Conservation (phyloP, 2,797 vertebrate species). For the Rhabdophis nuchalis region DNA sequence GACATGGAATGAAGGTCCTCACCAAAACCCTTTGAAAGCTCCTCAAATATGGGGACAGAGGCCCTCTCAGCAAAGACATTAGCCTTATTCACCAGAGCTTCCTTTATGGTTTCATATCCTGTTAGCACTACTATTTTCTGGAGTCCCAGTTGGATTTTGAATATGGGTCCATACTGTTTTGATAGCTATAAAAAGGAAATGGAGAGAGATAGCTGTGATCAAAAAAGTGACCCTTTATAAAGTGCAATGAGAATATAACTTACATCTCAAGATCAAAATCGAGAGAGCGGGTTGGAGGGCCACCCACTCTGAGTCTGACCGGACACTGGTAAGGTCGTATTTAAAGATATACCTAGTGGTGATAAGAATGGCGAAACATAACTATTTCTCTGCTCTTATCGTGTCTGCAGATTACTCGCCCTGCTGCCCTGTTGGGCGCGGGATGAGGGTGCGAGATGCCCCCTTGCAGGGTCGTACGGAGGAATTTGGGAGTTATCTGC, state of each 20-base stretch:
- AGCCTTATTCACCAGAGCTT: constrained; percentile 64
- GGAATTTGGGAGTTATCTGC: no score
- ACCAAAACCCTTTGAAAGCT: constrained; percentile 57
- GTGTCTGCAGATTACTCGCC: no score
- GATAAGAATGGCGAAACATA: no score
- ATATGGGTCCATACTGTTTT: not conserved
- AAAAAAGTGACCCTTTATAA: not conserved
- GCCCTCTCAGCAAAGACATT: constrained; percentile 63
- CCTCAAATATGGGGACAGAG: constrained; percentile 58
- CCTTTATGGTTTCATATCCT: constrained; percentile 67
- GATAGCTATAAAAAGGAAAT: not conserved
- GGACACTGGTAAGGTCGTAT: no score
- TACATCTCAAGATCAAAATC: no score
- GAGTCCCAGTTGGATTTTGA: not conserved
- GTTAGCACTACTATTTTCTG: constrained; percentile 59
- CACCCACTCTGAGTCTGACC: no score
- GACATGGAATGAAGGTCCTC: not conserved
- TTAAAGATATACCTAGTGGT: no score
- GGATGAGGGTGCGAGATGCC: no score
- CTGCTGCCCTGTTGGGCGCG: no score
- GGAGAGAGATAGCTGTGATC: not conserved
- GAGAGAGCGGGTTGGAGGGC: no score
- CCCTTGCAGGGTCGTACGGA: no score
- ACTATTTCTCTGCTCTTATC: no score
- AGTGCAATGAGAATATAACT: not conserved